Percentiles rank a stretch among this genome's conserved stretches.
Conservation (phyloP, 2,113 vertebrate species). For the Merops nubicus region DNA sequence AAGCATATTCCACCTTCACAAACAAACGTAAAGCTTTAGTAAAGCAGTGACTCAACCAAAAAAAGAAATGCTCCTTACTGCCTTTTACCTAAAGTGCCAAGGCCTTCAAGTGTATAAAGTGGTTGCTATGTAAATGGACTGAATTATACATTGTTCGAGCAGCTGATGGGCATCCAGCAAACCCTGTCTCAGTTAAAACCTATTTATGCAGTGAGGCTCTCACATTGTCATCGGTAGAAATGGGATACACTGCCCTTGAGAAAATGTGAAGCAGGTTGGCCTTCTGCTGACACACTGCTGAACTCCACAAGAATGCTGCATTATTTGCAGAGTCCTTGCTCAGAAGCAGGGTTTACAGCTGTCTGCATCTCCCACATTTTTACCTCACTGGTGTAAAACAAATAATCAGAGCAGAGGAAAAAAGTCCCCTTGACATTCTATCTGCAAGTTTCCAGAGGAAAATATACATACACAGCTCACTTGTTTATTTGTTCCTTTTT, state of each 20-base stretch:
- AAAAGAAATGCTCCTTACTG: background rate
- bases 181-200: background rate
- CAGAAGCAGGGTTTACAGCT: background rate
- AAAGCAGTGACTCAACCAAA: background rate
- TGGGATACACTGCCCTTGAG: background rate
- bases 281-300: background rate
- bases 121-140: background rate
- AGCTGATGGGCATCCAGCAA: background rate
- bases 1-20: background rate
- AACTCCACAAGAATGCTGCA: background rate
- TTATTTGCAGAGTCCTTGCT: background rate
- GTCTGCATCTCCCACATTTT: background rate
- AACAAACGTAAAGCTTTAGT: background rate
- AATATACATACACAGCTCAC: background rate
- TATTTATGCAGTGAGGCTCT: background rate
- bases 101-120: background rate
- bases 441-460: background rate
- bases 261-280: background rate
- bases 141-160: background rate
- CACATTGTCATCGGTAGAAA: background rate
- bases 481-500: rapidly evolving
- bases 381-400: background rate
- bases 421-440: background rate
- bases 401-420: background rate
- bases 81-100: background rate